Percentiles rank a stretch among this genome's conserved stretches.
These are phyloP conservation scores for Seira ritae DNA, from an alignment of 2,888 invertebrate genomes.

Conservation along the genomic window DNA sequence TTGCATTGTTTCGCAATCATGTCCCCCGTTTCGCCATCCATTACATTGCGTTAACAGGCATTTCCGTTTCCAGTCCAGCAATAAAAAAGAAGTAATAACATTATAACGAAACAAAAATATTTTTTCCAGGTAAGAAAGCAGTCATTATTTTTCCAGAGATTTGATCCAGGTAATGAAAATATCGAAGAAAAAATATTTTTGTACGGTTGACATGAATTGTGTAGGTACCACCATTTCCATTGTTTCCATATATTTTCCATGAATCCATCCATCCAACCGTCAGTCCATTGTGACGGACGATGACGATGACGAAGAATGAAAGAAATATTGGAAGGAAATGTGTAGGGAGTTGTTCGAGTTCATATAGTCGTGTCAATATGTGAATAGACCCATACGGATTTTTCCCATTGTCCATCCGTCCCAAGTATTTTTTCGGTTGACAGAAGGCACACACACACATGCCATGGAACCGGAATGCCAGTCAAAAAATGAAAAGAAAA, in stretches of 20 bases:
- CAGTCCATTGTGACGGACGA: background rate
- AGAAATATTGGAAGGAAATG: background rate
- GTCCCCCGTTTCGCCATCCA: background rate
- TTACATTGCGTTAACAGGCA: background rate
- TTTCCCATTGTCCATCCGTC: background rate
- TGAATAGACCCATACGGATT: background rate
- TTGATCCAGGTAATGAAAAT: background rate
- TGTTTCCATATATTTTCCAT: background rate
- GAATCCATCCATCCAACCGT: too few relatives aligned
- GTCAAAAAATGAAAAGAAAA: slow-evolving; percentile 23
- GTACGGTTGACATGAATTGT: background rate
- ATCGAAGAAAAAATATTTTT: background rate
- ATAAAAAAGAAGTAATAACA: background rate
- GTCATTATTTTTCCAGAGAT: background rate
- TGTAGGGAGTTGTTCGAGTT: background rate
- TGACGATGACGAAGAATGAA: background rate
- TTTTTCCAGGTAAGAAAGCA: background rate
- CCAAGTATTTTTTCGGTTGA: background rate
- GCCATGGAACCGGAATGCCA: background rate
- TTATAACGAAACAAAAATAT: too few relatives aligned
- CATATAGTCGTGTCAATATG: background rate
- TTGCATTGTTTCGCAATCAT: background rate
- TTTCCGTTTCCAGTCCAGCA: background rate
- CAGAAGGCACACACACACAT: background rate
- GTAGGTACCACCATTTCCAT: background rate